Conservation (phyloP, 1,140 invertebrate species). For the Galendromus occidentalis region DNA sequence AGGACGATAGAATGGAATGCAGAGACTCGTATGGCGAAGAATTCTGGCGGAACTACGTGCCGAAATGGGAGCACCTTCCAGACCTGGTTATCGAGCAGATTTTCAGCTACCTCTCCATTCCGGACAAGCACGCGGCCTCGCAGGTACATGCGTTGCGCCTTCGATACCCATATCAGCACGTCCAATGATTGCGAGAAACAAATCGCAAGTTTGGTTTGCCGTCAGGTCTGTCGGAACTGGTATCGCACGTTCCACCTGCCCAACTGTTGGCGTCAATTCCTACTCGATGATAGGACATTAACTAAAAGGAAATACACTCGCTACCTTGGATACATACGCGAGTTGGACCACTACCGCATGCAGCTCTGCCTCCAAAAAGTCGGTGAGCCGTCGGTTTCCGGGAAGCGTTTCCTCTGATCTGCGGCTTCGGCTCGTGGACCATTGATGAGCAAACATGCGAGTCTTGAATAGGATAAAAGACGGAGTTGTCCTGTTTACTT, state of each 20-base stretch:
- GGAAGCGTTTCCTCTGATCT: no score
- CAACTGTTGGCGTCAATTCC: slow-evolving; percentile 48
- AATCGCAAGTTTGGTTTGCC: no score
- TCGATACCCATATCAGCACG: neutral
- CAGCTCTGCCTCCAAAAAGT: slow-evolving; percentile 48
- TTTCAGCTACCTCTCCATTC: slow-evolving; percentile 44
- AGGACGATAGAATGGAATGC: neutral
- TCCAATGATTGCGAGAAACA: neutral
- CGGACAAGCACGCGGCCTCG: slow-evolving; percentile 51
- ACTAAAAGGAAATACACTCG: slow-evolving; percentile 55
- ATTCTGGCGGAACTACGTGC: neutral
- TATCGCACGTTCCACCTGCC: slow-evolving; percentile 45
- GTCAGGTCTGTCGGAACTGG: slow-evolving; percentile 20
- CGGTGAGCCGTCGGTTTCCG: slow-evolving; percentile 31
- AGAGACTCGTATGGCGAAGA: neutral
- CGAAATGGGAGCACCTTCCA: slow-evolving; percentile 43
- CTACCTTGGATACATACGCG: slow-evolving; percentile 59
- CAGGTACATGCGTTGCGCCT: slow-evolving; percentile 38
- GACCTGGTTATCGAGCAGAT: slow-evolving; percentile 55
- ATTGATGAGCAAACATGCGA: no score
- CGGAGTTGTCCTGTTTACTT: no score
- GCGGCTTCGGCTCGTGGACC: no score
- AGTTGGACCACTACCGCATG: slow-evolving; percentile 49
- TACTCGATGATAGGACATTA: slow-evolving; percentile 46
- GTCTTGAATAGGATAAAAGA: no score